Evolutionary conservation across 2,113 vertebrate genomes (phyloP).

Genomic region (Apodemus speciosus): DNA sequence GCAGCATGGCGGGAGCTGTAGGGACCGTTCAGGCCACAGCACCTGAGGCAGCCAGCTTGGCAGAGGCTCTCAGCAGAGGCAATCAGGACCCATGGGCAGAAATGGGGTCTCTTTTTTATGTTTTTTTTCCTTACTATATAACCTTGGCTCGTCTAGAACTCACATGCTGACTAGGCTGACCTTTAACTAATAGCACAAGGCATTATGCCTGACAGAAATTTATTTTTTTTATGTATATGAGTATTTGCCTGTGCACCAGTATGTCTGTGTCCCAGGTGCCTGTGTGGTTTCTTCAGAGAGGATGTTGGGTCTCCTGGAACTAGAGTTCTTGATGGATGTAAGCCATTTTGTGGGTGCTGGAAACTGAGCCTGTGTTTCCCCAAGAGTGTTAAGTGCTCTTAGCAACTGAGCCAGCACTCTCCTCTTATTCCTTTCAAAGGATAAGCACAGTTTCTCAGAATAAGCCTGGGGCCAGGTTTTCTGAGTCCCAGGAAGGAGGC

Average conservation of each 20-base stretch:
- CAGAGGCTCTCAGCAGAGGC: neutral
- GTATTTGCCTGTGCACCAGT: neutral
- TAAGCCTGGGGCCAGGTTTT: neutral
- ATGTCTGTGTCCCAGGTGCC: neutral
- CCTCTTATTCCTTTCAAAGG: neutral
- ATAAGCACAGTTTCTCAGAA: neutral
- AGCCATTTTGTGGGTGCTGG: neutral
- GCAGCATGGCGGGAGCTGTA: no score
- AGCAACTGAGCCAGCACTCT: neutral
- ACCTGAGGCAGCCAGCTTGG: no score
- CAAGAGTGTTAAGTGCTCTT: neutral
- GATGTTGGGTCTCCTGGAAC: neutral
- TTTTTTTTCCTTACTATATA: neutral
- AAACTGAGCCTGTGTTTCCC: neutral
- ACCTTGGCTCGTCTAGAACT: neutral
- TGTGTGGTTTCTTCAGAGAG: neutral
- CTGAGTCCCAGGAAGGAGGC: neutral
- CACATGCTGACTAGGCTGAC: neutral
- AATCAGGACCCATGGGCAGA: neutral
- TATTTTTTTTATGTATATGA: neutral
- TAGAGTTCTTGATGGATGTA: neutral
- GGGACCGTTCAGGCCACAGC: no score
- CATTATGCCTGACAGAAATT: neutral
- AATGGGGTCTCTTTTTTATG: neutral
- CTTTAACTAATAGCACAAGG: neutral